Evolutionary conservation across 2,113 vertebrate genomes (phyloP).

Genomic region (Atlantisia rogersi): DNA sequence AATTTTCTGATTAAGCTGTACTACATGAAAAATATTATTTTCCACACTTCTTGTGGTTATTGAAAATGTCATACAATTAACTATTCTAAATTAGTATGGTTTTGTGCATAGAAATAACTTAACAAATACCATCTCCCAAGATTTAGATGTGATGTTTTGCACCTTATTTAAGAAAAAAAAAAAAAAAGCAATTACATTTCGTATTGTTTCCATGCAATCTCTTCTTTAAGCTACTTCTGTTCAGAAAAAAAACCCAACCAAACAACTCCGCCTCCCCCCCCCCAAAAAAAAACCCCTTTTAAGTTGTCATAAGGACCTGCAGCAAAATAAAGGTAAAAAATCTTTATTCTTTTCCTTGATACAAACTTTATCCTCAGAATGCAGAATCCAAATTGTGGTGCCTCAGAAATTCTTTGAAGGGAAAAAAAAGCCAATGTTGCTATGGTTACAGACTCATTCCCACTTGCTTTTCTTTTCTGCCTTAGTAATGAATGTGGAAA

Average conservation of each 20-base stretch:
- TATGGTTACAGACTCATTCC: constrained; percentile 53
- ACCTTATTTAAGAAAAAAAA: not conserved
- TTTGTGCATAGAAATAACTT: not conserved
- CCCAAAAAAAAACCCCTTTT: not conserved
- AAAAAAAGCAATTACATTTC: not conserved
- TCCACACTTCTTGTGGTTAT: not conserved
- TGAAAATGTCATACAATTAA: not conserved
- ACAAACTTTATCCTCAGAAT: constrained; percentile 28
- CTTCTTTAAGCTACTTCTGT: not conserved
- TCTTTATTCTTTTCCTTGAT: not conserved
- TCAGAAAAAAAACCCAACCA: not conserved
- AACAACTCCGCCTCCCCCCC: not conserved
- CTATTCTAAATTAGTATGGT: not conserved
- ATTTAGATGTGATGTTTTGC: not conserved
- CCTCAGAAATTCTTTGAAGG: constrained; percentile 9
- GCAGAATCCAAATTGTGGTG: constrained; percentile 9
- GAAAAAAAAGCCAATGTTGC: constrained; percentile 33
- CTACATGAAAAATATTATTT: not conserved
- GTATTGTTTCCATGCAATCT: not conserved
- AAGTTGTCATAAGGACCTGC: not conserved
- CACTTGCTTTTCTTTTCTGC: constrained; percentile 44
- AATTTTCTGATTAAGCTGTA: not conserved
- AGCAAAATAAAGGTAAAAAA: not conserved
- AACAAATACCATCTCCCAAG: not conserved
- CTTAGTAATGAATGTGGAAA: constrained; percentile 21